phyloP scores from a whole-genome alignment of 1,140 invertebrate genomes.

The Gryllus bimaculatus region DNA sequence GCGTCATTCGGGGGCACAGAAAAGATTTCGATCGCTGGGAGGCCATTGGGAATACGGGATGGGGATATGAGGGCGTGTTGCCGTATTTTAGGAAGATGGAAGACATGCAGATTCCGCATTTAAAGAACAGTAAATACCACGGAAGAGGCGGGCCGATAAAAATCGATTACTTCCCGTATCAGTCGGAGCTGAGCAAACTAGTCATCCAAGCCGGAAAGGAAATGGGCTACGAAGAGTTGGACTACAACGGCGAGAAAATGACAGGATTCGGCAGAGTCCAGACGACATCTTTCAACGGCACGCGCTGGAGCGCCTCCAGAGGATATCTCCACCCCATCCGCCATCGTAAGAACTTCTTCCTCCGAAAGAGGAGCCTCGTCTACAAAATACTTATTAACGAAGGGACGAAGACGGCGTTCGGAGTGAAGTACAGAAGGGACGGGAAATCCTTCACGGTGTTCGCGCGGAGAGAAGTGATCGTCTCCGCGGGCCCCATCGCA shows the following conservation, averaged over 20 bases:
- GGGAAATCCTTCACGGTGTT: too few relatives aligned
- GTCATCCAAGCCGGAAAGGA: slow-evolving; percentile 54
- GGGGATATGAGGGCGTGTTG: slow-evolving; percentile 62
- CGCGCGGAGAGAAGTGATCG: too few relatives aligned
- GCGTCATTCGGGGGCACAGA: slow-evolving; percentile 71
- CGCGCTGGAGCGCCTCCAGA: slow-evolving; percentile 44
- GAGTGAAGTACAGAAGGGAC: too few relatives aligned
- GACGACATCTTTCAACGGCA: slow-evolving; percentile 40
- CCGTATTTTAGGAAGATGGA: slow-evolving; percentile 56
- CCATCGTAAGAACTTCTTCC: slow-evolving; percentile 52
- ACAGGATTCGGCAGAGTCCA: slow-evolving; percentile 38
- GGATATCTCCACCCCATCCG: slow-evolving; percentile 44
- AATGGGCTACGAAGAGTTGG: slow-evolving; percentile 45
- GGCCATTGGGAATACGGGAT: slow-evolving; percentile 52
- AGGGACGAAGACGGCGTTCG: too few relatives aligned
- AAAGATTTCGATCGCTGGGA: slow-evolving; percentile 68
- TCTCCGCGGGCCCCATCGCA: too few relatives aligned
- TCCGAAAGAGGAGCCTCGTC: slow-evolving; percentile 44
- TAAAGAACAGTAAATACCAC: slow-evolving; percentile 40
- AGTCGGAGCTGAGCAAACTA: slow-evolving; percentile 42
- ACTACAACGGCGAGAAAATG: slow-evolving; percentile 52
- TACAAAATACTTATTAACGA: slow-evolving; percentile 47
- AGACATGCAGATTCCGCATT: slow-evolving; percentile 39
- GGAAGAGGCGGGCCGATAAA: slow-evolving; percentile 42
- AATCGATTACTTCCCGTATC: slow-evolving; percentile 43